Conservation (phyloP, 92 coral and sea anemone genomes). For the Blastomussa wellsi region DNA sequence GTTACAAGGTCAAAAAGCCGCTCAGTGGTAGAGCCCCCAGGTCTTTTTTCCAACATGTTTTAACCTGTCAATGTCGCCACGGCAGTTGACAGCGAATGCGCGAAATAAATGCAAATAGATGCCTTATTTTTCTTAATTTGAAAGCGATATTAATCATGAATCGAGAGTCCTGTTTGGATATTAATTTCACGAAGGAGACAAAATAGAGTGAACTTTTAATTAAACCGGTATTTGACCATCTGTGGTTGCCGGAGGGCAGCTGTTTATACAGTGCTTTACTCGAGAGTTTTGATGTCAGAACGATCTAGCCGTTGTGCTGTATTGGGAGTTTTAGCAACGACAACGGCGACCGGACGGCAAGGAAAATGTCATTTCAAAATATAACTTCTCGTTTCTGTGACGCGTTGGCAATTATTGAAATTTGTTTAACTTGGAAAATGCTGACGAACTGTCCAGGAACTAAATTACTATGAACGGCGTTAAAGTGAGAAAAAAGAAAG, state of each 20-base stretch:
- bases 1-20: background rate
- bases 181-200: background rate
- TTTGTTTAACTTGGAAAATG: too few species aligned
- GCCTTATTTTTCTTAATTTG: background rate
- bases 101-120: background rate
- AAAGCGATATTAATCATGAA: conserved; percentile 6
- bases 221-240: conserved; percentile 26
- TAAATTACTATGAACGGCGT: too few species aligned
- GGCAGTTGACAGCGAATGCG: background rate
- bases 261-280: conserved; percentile 12
- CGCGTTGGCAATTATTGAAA: too few species aligned
- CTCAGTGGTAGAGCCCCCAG: background rate
- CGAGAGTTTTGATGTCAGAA: background rate
- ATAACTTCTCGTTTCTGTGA: too few species aligned
- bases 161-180: conserved; percentile 6
- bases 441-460: too few species aligned
- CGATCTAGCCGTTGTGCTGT: background rate
- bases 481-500: too few species aligned
- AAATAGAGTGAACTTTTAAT: conserved; percentile 13
- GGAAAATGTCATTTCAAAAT: too few species aligned
- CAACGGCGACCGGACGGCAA: too few species aligned
- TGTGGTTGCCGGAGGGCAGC: conserved; percentile 33
- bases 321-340: too few species aligned
- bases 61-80: background rate
- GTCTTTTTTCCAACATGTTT: background rate